Evolutionary conservation across 2,888 invertebrate genomes (phyloP), one percentile per base, ranked within the genome.

Genomic region (Pollenia amentaria): DNA sequence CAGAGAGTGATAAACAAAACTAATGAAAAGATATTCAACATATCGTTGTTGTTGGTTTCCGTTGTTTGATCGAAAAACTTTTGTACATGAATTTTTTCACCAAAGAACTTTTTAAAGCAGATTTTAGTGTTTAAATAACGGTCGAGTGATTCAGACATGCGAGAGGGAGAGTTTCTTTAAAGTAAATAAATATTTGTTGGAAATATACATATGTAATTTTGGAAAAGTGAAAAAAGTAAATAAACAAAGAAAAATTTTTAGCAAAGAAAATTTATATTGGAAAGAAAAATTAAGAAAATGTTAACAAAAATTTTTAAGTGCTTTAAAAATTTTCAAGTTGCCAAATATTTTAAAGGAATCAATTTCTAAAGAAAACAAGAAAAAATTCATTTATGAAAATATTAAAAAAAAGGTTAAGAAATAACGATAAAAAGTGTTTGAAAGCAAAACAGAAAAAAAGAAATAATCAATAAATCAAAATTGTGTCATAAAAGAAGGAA

Each of bases 51-150:
- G 70, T 55, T 80, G 60, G 21, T 16, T 72, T 9, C 44, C 48
- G 55, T 44, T 77, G 78, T 73, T 73, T 79, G 67, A 79, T 73
- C 67, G 44, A 73, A 67, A 29, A 78, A 60, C 16, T 8, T 46
- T 75, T 82, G 48, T 12, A 64, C 57, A 62, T 21, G 51, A 9
- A 21, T 44, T 67, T 65, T 70, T 86, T 69, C 55, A 21, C 67
- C 70, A 77, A 77, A 80, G 83, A 86, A 83, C 76, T 83, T 70
- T 69, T 44, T 72, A 44, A 40, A 67, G 38, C 38, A 69, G 53
- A 72, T 64, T 83, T 83, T 81, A 87, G 87, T 87, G 62, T 73
- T 67, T 55, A 69, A 87, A 84, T 64, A 87, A 87, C 87, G 84
- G 76, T 80, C 69, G 80, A 67, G 10, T 46, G 67, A 18, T 77